Percentiles rank a stretch among this genome's conserved stretches.
phyloP scores from a whole-genome alignment of 2,113 vertebrate genomes.

The Bubalus kerabau region DNA sequence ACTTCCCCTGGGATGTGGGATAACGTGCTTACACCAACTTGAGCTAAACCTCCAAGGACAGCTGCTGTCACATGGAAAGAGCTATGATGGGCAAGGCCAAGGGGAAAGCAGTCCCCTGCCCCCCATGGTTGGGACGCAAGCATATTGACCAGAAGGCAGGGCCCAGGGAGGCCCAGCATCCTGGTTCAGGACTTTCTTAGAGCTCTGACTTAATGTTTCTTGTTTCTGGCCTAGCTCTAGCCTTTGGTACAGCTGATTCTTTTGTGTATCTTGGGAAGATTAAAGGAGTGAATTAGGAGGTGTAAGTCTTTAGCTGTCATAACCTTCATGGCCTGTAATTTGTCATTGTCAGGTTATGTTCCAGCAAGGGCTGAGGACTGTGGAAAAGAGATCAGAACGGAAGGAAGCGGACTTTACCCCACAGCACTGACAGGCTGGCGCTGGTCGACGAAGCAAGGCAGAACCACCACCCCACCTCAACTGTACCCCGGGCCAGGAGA shows the following conservation, averaged over 20 bases:
- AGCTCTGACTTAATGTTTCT: neutral
- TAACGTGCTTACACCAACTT: neutral
- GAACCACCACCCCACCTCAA: neutral
- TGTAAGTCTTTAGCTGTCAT: neutral
- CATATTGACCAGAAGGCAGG: neutral
- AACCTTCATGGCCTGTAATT: neutral
- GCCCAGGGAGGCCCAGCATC: fast-evolving
- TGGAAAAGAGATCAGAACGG: neutral
- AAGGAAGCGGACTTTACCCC: neutral
- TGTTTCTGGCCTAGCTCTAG: neutral
- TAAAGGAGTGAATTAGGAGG: neutral
- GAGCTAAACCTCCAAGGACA: neutral
- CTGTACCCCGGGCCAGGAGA: fast-evolving
- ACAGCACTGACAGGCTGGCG: neutral
- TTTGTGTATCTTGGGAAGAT: neutral
- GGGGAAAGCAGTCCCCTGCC: neutral
- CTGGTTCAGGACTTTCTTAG: neutral
- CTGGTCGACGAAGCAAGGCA: neutral
- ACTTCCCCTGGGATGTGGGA: neutral
- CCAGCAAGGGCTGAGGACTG: neutral
- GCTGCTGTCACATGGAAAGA: neutral
- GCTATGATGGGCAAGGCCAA: neutral
- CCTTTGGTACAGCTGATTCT: neutral
- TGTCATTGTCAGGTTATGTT: neutral
- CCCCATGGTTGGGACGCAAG: neutral